A percentile compares a stretch with the other conserved stretches of the same genome.
Conservation (phyloP, 2,797 vertebrate genomes). For the Lophius americanus region DNA sequence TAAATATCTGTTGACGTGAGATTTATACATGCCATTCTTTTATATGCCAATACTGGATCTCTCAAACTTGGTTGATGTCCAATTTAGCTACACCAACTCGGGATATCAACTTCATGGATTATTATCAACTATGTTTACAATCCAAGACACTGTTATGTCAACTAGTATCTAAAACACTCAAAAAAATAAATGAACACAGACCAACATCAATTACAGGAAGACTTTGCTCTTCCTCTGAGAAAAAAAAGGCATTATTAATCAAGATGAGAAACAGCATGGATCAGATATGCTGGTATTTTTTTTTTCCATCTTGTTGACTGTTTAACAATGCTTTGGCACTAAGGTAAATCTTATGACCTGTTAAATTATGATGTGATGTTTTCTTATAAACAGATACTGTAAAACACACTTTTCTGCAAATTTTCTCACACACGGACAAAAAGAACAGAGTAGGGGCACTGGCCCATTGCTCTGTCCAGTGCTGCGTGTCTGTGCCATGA, state of each 20-base stretch:
- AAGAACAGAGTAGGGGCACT: slow-evolving; percentile 53
- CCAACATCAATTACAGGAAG: slow-evolving; percentile 39
- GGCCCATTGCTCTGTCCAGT: slow-evolving; percentile 80
- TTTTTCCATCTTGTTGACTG: slow-evolving; percentile 9
- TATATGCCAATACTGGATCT: not conserved
- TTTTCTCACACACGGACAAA: slow-evolving; percentile 42
- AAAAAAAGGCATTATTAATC: slow-evolving; percentile 61
- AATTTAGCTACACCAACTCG: not conserved
- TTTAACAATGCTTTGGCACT: slow-evolving; percentile 14
- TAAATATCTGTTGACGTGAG: not conserved
- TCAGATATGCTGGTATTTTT: slow-evolving; percentile 32
- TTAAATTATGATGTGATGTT: slow-evolving; percentile 18
- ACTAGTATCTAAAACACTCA: slow-evolving; percentile 17
- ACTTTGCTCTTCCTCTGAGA: slow-evolving; percentile 49
- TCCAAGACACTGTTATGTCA: not conserved
- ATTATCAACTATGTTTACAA: not conserved
- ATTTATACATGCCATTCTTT: not conserved
- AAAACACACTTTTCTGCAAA: slow-evolving; percentile 39
- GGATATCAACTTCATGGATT: not conserved
- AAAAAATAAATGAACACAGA: slow-evolving; percentile 24
- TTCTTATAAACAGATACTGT: slow-evolving; percentile 19
- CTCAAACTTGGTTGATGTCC: not conserved
- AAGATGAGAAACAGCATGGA: slow-evolving; percentile 37
- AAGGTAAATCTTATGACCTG: slow-evolving; percentile 19
- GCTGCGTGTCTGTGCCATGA: slow-evolving; percentile 81